Base-by-base conservation (phyloP, 53 echinoderm and acorn worm genomes). In the Pentamera pediparva region DNA sequence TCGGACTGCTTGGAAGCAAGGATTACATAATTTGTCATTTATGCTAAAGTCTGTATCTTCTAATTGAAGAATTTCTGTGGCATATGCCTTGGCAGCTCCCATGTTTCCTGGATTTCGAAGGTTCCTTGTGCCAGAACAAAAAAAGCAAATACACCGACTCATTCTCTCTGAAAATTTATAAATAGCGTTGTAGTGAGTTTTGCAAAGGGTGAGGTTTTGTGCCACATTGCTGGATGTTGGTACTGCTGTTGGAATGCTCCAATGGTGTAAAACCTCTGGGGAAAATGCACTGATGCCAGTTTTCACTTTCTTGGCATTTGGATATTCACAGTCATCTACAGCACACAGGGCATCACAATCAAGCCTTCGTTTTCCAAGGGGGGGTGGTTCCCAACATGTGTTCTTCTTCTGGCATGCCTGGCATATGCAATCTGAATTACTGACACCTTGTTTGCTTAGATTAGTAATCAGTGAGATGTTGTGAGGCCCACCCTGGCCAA, bases 391-490 rank as follows among this genome's bases (percentile, higher is more conserved):
- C 22, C 5, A 24, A 5, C 4, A 7, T 11, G 35, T 19, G 0
- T 4, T 2, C 22, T 62, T 62, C 20, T 21, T 62, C 37, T 35
- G 62, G 37, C 62, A 62, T 25, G 62, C 37, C 37, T 62, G 37
- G 37, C 39, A 62, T 35, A 62, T 62, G 37, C 62, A 62, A 38
- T 62, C 37, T 36, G 17, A 35, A 62, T 62, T 24, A 35, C 3
- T 38, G 24, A 62, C 37, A 62, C 62, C 62, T 3, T 18, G 37
- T 36, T n/a, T 10, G 19, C 37, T 12, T 35, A 37, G 37, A 19
- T 9, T 35, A 15, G 36, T 4, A 62, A n/a, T 35, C 37, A 62
- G 37, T 36, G 35, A 19, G 12, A 6, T 4, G 34, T 17, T 5
- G 35, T 62, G 37, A 10, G 39, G 36, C n/a, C 36, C 36, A 10